Evolutionary conservation across 2,888 invertebrate genomes (phyloP), one percentile per base, ranked within the genome.

Genomic region (Pterostichus niger): DNA sequence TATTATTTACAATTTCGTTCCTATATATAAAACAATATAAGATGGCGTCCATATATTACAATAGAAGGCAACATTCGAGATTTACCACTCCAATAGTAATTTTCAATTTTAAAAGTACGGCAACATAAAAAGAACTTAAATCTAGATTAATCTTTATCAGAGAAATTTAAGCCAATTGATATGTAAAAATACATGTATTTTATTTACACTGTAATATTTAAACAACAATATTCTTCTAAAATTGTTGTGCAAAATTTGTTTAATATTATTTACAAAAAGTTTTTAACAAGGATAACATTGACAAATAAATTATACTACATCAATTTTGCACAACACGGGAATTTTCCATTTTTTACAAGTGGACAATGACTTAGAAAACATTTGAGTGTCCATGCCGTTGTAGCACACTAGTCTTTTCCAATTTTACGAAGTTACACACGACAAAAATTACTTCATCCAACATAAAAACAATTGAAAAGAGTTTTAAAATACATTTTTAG

Each of bases 141-240:
- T 24, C 59, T 24, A 59, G 5, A 3, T 24, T 24, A 24, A 24
- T 24, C 24, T 10, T 40, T 40, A 40, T 40, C 40, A 3, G 7
- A 3, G 40, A 40, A 40, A 40, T 40, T 3, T 40, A 73, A 81
- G 73, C 81, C 61, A 75, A 64, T n/a, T 82, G 75, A 82, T 82
- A 82, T 82, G 82, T 82, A 82, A 82, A 82, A 82, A 75, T 82
- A 82, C 71, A 80, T 24, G 31, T 68, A 24, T 59, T 59, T 61
- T 81, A 82, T 82, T 75, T 82, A 82, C 75, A 82, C 49, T 52
- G 10, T 71, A 82, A 82, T 73, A 82, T 79, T 17, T 46, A 79
- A 79, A 46, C 61, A 24, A 15, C 40, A 40, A 40, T 40, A 40
- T 40, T 40, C 5, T 40, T 40, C 40, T 40, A 40, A 40, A 40